Evolutionary conservation across 2,888 invertebrate species (phyloP), one percentile per base, ranked within the genome.

Genomic region (Auanema freiburgensis): DNA sequence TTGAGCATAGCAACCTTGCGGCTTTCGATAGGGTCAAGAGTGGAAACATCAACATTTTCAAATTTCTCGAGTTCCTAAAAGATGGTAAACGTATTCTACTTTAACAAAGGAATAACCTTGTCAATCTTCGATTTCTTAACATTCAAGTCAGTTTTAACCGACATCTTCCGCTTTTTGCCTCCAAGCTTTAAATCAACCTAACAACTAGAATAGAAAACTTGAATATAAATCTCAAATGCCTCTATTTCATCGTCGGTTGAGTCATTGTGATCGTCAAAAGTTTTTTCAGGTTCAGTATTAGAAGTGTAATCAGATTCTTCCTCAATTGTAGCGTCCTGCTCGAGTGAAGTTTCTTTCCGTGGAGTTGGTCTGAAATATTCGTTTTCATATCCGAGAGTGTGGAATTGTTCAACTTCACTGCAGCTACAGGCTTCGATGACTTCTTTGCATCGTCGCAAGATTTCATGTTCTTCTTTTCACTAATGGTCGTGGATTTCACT

Each of bases 1-100:
- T 65, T 69, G 6, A 71, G 62, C 52, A 74, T 60, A 0, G 74
- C 72, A 41, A 71, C 51, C 61, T 71, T 64, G 14, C 76, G 66
- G 42, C 64, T 68, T 42, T 68, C 67, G 33, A 71, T 65, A 2
- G 72, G 72, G 40, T 76, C 70, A 12, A 69, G 59, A 44, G 69
- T 63, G 8, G 57, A 40, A 21, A 52, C 65, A 49, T 76, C 73
- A 24, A 67, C 65, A 1, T 67, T 65, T 46, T 68, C 75, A 40
- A 68, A 52, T 43, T 71, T 66, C 44, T 66, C 50, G 18, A 70
- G 59, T 25, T 69, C 68, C 54, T 69, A 23, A n/a, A n/a, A n/a
- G n/a, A n/a, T n/a, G n/a, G n/a, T n/a, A n/a, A n/a, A n/a, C n/a
- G n/a, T n/a, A n/a, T n/a, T n/a, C n/a, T n/a, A n/a, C n/a, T n/a